A percentile compares a stretch with the other conserved stretches of the same genome.
These are phyloP conservation scores for Harpalus rubripes DNA, from an alignment of 2,888 invertebrate genomes.

Conservation along the genomic window DNA sequence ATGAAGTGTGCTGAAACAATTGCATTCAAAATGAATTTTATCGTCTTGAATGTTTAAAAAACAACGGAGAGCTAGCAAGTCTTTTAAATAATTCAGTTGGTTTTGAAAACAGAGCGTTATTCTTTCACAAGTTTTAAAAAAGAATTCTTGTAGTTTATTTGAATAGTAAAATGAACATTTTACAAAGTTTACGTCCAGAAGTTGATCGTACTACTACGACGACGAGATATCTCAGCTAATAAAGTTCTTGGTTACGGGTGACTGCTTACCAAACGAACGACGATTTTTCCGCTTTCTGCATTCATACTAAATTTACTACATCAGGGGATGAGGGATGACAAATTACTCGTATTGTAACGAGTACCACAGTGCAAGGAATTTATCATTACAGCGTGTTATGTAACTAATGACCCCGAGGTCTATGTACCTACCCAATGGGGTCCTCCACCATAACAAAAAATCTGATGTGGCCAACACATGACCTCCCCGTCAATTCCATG, in stretches of 20 bases:
- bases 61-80: background rate
- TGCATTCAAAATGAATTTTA: background rate
- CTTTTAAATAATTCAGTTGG: slow-evolving; percentile 17
- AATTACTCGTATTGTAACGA: background rate
- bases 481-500: too few relatives aligned
- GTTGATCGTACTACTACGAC: background rate
- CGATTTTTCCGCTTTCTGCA: slow-evolving; percentile 36
- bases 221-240: slow-evolving; percentile 57
- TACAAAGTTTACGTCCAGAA: slow-evolving; percentile 39
- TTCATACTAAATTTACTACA: slow-evolving; percentile 34
- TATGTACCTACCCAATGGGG: too few relatives aligned
- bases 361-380: background rate
- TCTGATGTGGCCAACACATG: too few relatives aligned
- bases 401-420: too few relatives aligned
- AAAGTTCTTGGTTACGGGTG: slow-evolving; percentile 52
- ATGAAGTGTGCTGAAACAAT: too few relatives aligned
- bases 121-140: slow-evolving; percentile 7
- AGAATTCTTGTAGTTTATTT: slow-evolving; percentile 54
- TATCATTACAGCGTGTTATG: too few relatives aligned
- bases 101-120: slow-evolving; percentile 34
- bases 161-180: slow-evolving; percentile 50
- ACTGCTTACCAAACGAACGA: slow-evolving; percentile 37
- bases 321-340: background rate
- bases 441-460: too few relatives aligned
- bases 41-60: slow-evolving; percentile 10